Evolutionary conservation across 2,113 vertebrate genomes (phyloP), one percentile per base, ranked within the genome.

Genomic region (Elgaria multicarinata): DNA sequence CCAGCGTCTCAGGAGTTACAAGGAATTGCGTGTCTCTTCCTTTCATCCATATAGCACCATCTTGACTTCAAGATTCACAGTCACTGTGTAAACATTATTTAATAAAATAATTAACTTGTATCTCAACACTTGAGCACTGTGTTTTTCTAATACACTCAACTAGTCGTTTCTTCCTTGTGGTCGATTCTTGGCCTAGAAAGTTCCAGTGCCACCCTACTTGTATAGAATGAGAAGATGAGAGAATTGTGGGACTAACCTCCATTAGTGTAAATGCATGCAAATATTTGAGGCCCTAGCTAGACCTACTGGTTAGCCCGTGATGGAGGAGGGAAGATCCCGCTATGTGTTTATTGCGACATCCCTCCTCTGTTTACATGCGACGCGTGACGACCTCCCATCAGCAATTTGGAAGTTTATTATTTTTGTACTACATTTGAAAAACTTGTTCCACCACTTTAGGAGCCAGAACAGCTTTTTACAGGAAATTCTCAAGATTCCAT

Each of bases 51-150:
- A 90, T 80, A 94, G 92, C 75, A 75, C 71, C 78, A 39, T 90
- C 92, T 84, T 91, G 46, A 69, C 16, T 80, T 97, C 94, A 97
- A 82, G 96, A 95, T 95, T 97, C 97, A 50, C 42, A 93, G 58
- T 97, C 97, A 71, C 97, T 98, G 95, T 0, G 10, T 69, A 53
- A 44, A 89, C 1, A 33, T 44, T 50, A 58, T 92, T 93, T 81
- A 89, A 88, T 22, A 89, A 94, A 53, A 83, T 90, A 86, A 74
- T 66, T 50, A 91, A 88, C 50, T 0, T 58, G 6, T 69, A 88
- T 93, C 77, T 53, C 0, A 0, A 84, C 83, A 58, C 83, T 89
- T 62, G 44, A 20, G 90, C 74, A 31, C 77, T 91, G 14, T 76
- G 53, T 39, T 79, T 91, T 80, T 33, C 58, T 13, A 91, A 22